Base-by-base conservation (phyloP, 2,888 invertebrate species). In the Dioctria linearis region DNA sequence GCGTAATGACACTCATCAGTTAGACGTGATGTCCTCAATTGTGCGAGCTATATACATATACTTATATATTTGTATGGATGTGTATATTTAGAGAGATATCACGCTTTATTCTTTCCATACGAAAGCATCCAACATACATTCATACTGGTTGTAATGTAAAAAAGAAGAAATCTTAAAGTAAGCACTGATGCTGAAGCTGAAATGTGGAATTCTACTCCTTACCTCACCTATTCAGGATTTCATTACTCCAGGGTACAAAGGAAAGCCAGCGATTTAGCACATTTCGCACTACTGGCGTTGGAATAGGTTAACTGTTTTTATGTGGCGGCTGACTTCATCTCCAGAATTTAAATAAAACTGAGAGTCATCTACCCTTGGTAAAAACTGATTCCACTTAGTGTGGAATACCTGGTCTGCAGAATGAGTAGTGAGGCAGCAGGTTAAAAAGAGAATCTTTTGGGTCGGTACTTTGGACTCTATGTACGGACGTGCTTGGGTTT, bases 401-500 rank as follows among this genome's bases (percentile, higher is more conserved):
- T 37, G 25, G 65, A 66, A 9, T 43, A 25, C 46, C n/a, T 65
- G 49, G 5, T 6, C 49, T 46, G 11, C 11, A 4, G 11, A n/a
- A 4, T n/a, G 54, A n/a, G 25, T 1, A 11, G 11, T 8, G n/a
- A n/a, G 2, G 54, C 54, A 54, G 11, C 9, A 54, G 11, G 8
- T 46, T 46, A 49, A 11, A 11, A 2, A 49, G 51, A 6, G 51
- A 9, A 11, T 57, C 11, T 13, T 39, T 3, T 9, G 43, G 65
- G n/a, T 37, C 40, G n/a, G 73, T n/a, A 40, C 73, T 75, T 59
- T 75, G 57, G 43, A 42, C 59, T 59, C 5, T 8, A n/a, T 42
- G 59, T 54, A n/a, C 73, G 76, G 57, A 81, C 81, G 81, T 81
- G 81, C 51, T 54, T 67, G 13, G 81, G 73, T 65, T 81, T 76